Percentiles rank a stretch among this genome's conserved stretches.
Conservation (phyloP, 23 tunicate species). For the Ciona savignyi region DNA sequence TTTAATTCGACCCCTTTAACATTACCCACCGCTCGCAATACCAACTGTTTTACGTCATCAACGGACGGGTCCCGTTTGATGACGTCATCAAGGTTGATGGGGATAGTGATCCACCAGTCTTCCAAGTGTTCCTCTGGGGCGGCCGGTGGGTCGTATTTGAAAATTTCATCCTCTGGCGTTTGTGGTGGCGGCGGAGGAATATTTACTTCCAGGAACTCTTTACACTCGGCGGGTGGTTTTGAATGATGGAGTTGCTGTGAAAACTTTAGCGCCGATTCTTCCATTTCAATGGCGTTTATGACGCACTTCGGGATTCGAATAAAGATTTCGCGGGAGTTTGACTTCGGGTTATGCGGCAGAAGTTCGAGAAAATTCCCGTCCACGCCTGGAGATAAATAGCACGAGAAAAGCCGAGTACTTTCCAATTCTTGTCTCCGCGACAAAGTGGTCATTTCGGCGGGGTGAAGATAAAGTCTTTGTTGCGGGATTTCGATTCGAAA, state of each 20-base stretch:
- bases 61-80: constrained; percentile 75
- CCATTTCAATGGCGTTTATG: constrained; percentile 5
- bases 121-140: background rate
- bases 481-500: constrained; percentile 44
- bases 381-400: constrained; percentile 35
- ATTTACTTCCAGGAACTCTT: background rate
- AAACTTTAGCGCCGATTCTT: background rate
- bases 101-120: constrained; percentile 55
- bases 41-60: constrained; percentile 17
- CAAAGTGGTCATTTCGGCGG: constrained; percentile 57
- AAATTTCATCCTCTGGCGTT: constrained; percentile 33
- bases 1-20: no score
- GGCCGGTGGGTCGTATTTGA: background rate
- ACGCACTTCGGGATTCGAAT: constrained; percentile 33
- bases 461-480: constrained; percentile 58
- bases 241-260: background rate
- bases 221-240: background rate
- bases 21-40: background rate
- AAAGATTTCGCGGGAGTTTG: constrained; percentile 22
- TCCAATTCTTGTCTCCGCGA: constrained; percentile 46
- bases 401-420: constrained; percentile 31
- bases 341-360: background rate
- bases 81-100: constrained; percentile 18
- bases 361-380: constrained; percentile 58
- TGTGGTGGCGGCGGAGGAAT: constrained; percentile 61